Evolutionary conservation across 1,140 invertebrate genomes (phyloP).

Genomic region (Melitaea cinxia): DNA sequence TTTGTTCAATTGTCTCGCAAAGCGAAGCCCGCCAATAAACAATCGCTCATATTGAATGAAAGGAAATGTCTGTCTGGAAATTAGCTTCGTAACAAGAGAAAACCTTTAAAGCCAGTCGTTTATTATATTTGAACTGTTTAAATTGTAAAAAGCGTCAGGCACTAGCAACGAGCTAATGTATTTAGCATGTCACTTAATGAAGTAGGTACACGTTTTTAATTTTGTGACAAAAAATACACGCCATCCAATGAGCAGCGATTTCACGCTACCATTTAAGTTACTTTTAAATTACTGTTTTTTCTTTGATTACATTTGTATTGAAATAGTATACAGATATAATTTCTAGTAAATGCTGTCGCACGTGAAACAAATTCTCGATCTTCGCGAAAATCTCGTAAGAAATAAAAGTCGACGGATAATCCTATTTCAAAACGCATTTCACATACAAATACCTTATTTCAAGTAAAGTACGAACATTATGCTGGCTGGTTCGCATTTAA

Average conservation of each 20-base stretch:
- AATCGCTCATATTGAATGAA: conserved; percentile 79
- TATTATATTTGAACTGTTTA: conserved; percentile 75
- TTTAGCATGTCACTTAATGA: conserved; percentile 54
- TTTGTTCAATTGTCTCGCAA: conserved; percentile 74
- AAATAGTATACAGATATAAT: not conserved
- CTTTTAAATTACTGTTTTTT: too few relatives aligned
- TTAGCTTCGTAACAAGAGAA: conserved; percentile 77
- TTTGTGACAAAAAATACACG: conserved; percentile 7
- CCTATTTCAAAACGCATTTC: conserved; percentile 79
- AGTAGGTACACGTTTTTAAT: conserved; percentile 20
- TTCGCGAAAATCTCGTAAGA: conserved; percentile 39
- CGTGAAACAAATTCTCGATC: conserved; percentile 1
- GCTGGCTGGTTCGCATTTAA: conserved; percentile 79
- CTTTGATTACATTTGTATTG: not conserved
- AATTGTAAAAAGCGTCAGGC: conserved; percentile 54
- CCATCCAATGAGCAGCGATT: not conserved
- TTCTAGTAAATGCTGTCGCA: not conserved
- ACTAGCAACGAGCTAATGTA: conserved; percentile 57
- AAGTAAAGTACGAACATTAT: conserved; percentile 79
- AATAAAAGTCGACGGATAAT: conserved; percentile 70
- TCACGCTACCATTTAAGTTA: not conserved
- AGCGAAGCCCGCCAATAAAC: conserved; percentile 68
- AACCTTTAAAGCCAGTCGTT: conserved; percentile 69
- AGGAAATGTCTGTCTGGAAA: conserved; percentile 79
- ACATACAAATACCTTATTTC: conserved; percentile 81